Evolutionary conservation across 1,140 invertebrate species (phyloP), one percentile per base, ranked within the genome.

Genomic region (Coptotermes formosanus): DNA sequence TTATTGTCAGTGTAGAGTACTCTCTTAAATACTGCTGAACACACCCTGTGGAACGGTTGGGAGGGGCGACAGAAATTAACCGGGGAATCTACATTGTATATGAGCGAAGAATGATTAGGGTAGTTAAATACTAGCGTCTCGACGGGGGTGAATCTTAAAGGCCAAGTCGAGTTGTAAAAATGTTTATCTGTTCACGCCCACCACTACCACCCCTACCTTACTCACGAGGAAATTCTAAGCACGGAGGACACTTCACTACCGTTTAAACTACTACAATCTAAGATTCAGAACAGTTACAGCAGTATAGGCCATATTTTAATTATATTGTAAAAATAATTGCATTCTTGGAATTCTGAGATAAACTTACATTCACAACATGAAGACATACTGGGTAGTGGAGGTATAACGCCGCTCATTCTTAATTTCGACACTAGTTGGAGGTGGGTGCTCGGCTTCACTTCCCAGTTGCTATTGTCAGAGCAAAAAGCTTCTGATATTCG

Each of bases 111-210:
- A 75, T 75, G 59, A 64, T 64, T 75, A 75, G 25, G 64, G 25
- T 30, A 30, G 25, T 75, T 75, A 75, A 55, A 55, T 55, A 55
- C 52, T 21, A 55, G 19, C 52, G 21, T 55, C 64, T 25, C 64
- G 9, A 30, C n/a, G 14, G 64, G 64, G 64, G 64, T 30, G 64
- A 25, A n/a, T 75, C 64, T 8, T 75, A 75, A 75, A 12, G 64
- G 64, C 64, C 64, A 75, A n/a, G 64, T 7, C 64, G n/a, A n/a
- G 64, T 75, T 75, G 64, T 75, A 75, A 75, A 75, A 75, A 75
- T 75, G n/a, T 75, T 75, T 75, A 75, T 75, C 14, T 75, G n/a
- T 25, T n/a, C 25, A 75, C 64, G 64, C 64, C 64, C 64, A 75
- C 25, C n/a, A 75, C 25, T 75, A 30, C n/a, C 64, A 30, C n/a